phyloP scores from a whole-genome alignment of 2,113 vertebrate genomes.

The Otis tarda region DNA sequence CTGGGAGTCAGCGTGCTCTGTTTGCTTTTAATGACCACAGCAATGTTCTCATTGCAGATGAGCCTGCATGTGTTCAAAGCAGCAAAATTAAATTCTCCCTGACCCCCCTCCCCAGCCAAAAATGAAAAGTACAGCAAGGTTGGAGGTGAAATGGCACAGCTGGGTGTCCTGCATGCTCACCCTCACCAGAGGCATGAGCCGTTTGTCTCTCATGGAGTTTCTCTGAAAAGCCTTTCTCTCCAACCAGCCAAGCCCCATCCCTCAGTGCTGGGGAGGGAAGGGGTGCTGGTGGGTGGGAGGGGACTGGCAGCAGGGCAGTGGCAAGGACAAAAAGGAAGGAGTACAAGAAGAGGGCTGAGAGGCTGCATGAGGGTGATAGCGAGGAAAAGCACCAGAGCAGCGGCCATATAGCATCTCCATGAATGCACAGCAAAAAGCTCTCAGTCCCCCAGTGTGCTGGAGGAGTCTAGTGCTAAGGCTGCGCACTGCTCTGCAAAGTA shows the following conservation, averaged over 20 bases:
- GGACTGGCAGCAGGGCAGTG: neutral
- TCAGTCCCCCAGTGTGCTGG: neutral
- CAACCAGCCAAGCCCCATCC: fast-evolving
- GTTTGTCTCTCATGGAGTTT: fast-evolving
- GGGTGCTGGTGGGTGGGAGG: neutral
- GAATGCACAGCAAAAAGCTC: neutral
- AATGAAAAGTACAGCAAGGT: neutral
- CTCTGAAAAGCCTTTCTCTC: neutral
- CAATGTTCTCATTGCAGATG: neutral
- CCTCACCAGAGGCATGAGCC: fast-evolving
- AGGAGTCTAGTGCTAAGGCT: neutral
- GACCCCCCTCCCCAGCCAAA: neutral
- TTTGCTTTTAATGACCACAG: conserved; percentile 22
- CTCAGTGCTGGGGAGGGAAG: neutral
- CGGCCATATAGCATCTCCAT: neutral
- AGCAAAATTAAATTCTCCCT: neutral
- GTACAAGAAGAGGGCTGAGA: neutral
- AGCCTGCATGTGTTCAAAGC: neutral
- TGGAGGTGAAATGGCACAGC: neutral
- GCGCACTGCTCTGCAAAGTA: neutral
- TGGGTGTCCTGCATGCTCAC: neutral
- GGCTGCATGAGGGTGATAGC: neutral
- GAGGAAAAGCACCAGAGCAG: neutral
- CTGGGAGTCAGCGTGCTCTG: neutral
- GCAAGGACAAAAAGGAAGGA: neutral